phyloP scores from a whole-genome alignment of 2,797 vertebrate species.

The Rhabdomys pumilio region DNA sequence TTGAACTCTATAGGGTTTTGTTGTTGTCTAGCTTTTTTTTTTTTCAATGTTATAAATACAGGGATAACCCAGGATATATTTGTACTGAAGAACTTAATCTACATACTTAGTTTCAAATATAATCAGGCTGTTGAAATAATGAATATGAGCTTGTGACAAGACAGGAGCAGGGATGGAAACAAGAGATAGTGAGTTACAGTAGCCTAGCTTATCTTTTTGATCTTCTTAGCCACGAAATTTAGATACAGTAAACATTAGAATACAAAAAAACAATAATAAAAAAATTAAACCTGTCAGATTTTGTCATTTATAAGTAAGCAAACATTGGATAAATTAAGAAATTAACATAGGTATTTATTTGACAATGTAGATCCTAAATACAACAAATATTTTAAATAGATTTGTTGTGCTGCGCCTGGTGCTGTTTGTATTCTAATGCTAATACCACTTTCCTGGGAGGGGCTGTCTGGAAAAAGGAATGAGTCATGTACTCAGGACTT shows the following conservation, averaged over 20 bases:
- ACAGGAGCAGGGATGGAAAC: not conserved
- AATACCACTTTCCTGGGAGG: no score
- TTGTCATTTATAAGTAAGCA: not conserved
- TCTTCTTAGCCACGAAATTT: not conserved
- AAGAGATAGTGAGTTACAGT: not conserved
- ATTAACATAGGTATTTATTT: slow-evolving; percentile 40
- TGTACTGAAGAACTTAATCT: slow-evolving; percentile 14
- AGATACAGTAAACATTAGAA: not conserved
- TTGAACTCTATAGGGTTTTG: not conserved
- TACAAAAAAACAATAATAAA: not conserved
- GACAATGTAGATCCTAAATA: not conserved
- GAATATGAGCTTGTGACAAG: not conserved
- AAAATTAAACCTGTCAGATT: not conserved
- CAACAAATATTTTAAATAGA: not conserved
- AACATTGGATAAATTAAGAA: slow-evolving; percentile 21
- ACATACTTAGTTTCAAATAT: slow-evolving; percentile 27
- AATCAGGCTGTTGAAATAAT: not conserved
- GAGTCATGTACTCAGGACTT: no score
- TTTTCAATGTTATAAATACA: slow-evolving; percentile 13
- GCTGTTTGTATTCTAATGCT: no score
- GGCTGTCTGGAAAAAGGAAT: no score
- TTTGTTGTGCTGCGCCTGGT: not conserved
- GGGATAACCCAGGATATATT: not conserved
- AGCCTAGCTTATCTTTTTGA: not conserved
- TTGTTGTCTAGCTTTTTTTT: not conserved